Base-by-base conservation (phyloP, 2,113 vertebrate genomes). In the Malurus cyaneus region DNA sequence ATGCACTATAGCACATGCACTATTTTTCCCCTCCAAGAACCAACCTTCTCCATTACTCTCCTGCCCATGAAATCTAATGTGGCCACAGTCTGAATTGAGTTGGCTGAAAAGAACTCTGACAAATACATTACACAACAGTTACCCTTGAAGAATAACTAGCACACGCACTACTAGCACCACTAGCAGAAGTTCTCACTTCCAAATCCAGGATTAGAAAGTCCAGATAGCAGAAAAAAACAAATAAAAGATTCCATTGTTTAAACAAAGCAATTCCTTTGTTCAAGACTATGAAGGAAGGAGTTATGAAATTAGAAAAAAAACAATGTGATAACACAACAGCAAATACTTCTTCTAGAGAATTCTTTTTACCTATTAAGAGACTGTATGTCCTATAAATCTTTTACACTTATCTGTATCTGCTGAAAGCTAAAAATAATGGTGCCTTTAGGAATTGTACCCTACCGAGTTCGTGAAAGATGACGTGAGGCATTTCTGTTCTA, bases 351-450 rank as follows among this genome's bases (percentile, higher is more conserved):
- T n/a, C 46, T 44, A 25, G 34, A 50, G 36, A 66, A 54, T 59
- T 82, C 24, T 46, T 76, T 64, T 12, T 67, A 76, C 65, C 57
- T 61, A 36, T 64, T 47, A 71, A 60, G 24, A 69, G 32, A 78
- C 32, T 57, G 29, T 14, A 73, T 80, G 44, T 19, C n/a, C 50
- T 57, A 79, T 18, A n/a, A 61, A 54, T 66, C 15, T 66, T 83
- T 91, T 86, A 84, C 81, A 94, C 18, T 76, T 83, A 80, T 31
- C 56, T 46, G 20, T 79, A 91, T 84, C 89, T 94, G 42, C 53
- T 88, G 41, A 86, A 94, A 84, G 52, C 52, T 90, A 93, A 96
- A 94, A 96, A 91, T 95, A 96, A 94, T 29, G 16, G 69, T 85
- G 80, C 84, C 94, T 95, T 87, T 74, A 95, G 94, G 93, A 97